Conservation (phyloP, 2,797 vertebrate genomes). For the Threskiornis aethiopicus region DNA sequence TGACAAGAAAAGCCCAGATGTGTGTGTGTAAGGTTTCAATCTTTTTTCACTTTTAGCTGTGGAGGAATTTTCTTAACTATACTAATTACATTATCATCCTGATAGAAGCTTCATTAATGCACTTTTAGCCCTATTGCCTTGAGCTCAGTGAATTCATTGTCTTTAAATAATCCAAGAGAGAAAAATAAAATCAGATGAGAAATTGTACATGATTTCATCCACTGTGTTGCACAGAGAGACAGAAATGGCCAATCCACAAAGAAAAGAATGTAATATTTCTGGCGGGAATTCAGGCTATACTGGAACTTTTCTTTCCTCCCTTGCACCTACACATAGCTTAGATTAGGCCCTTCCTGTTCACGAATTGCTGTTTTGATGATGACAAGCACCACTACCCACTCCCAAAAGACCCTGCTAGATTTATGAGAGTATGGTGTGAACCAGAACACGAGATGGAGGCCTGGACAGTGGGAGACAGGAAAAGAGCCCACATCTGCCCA, state of each 20-base stretch:
- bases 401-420: background rate
- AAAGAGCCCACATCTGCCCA: background rate
- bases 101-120: background rate
- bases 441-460: background rate
- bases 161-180: background rate
- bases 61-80: background rate
- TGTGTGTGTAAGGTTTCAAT: background rate
- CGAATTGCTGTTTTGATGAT: background rate
- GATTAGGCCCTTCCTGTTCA: background rate
- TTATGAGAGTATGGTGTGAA: background rate
- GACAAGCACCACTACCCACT: background rate
- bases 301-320: background rate
- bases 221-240: fast-evolving
- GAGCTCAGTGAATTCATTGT: background rate
- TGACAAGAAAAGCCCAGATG: background rate
- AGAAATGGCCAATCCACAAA: fast-evolving
- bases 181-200: background rate
- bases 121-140: background rate
- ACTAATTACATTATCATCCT: background rate
- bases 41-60: background rate
- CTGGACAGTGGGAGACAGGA: background rate
- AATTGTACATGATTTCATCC: background rate
- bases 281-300: background rate
- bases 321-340: background rate
- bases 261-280: background rate